Percentiles rank a stretch among this genome's conserved stretches.
phyloP scores from a whole-genome alignment of 2,888 invertebrate genomes.

The Pyrocoelia pectoralis region DNA sequence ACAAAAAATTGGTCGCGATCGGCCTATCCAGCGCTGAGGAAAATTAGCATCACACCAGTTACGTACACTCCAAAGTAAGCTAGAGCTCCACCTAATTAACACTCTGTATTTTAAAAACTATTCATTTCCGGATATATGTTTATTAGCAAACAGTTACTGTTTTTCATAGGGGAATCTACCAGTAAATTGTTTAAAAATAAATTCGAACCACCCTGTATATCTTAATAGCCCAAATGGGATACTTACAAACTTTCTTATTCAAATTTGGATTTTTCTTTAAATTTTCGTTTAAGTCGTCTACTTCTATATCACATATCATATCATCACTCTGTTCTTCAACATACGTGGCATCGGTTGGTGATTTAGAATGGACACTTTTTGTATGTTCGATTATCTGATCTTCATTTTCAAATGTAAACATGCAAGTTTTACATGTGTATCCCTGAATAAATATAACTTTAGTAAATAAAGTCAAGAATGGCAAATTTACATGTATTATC shows the following conservation, averaged over 20 bases:
- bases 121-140: too few relatives aligned
- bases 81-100: too few relatives aligned
- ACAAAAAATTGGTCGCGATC: too few relatives aligned
- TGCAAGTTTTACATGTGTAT: conserved; percentile 52
- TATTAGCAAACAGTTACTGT: too few relatives aligned
- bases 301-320: not conserved
- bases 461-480: not conserved
- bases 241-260: not conserved
- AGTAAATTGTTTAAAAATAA: too few relatives aligned
- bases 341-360: not conserved
- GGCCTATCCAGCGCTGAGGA: too few relatives aligned
- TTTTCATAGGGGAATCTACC: too few relatives aligned
- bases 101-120: too few relatives aligned
- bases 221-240: not conserved
- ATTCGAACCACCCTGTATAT: too few relatives aligned
- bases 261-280: not conserved
- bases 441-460: conserved; percentile 44
- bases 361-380: conserved; percentile 15
- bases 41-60: too few relatives aligned
- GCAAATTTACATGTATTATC: not conserved
- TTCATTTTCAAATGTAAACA: conserved; percentile 42
- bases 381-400: conserved; percentile 47
- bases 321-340: not conserved
- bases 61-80: too few relatives aligned
- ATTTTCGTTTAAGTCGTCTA: not conserved